Base-by-base conservation (phyloP, 2,797 vertebrate species). In the Botia kubotai region DNA sequence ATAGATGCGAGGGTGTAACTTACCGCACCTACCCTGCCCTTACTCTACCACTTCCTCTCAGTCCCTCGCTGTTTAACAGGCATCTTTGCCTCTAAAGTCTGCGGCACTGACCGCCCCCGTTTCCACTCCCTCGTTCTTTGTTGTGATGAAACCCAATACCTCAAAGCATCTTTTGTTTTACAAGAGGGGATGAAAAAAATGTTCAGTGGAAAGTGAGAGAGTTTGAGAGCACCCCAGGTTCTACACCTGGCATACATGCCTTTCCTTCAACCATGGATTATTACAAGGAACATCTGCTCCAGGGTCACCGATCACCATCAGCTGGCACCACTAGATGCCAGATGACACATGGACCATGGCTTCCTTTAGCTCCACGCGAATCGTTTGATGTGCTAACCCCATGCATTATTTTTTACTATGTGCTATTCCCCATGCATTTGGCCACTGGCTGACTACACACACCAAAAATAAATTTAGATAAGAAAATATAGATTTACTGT, bases 261-360 rank as follows among this genome's bases (percentile, higher is more conserved):
- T 94, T 91, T 72, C 82, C 93, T 92, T 94, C 93, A 93, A 92
- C 91, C 92, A 87, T 91, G 92, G 91, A 94, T 93, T 94, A 94
- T 93, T 93, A 93, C 93, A 92, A 90, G 90, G 88, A 93, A 94
- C 94, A 95, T 95, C 93, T 94, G 94, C 92, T 94, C 86, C 23
- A 89, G 90, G 93, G 93, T 93, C 91, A 92, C 83, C 85, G 66
- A 83, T 91, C 89, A 88, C 90, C 91, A 91, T 93, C 92, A 93
- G 90, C 91, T 93, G 93, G 92, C 90, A 90, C 79, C 78, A 85
- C 87, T 88, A 89, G 23, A 26, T 26, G 23, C 23, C 87, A 92
- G 90, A 89, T 86, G 84, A 83, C 73, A 88, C 80, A 57, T 85
- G 88, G 90, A 90, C 91, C 90, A 92, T 84, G 85, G 90, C 90